A percentile compares a stretch with the other conserved stretches of the same genome.
Evolutionary conservation across 2,888 invertebrate genomes (phyloP).

Genomic region (Plebejus anna): DNA sequence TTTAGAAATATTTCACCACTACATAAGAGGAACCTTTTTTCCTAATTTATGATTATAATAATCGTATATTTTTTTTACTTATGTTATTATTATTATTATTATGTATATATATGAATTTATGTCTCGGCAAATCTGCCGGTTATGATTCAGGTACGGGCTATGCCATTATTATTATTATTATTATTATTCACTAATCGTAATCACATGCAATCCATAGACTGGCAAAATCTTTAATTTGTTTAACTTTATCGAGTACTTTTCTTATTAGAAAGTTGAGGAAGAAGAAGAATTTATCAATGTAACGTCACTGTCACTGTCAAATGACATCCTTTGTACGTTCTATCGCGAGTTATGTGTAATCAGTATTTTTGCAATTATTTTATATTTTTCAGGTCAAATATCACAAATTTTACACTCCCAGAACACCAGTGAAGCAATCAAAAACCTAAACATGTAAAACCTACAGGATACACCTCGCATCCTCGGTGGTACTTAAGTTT

Average conservation of each 20-base stretch:
- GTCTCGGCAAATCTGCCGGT: too few relatives aligned
- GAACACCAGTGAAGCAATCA: not conserved
- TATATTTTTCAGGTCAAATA: constrained; percentile 23
- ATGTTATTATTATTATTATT: too few relatives aligned
- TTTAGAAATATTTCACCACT: too few relatives aligned
- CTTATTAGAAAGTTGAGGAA: not conserved
- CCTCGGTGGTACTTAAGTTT: not conserved
- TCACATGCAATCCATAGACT: constrained; percentile 15
- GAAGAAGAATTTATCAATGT: not conserved
- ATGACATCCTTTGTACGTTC: constrained; percentile 23
- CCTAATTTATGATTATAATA: too few relatives aligned
- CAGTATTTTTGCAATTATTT: constrained; percentile 15
- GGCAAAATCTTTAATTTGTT: too few relatives aligned
- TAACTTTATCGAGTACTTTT: not conserved
- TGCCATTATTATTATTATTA: too few relatives aligned
- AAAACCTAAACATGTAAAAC: constrained; percentile 11
- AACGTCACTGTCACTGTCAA: constrained; percentile 18
- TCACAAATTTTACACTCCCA: not conserved
- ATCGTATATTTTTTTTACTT: too few relatives aligned
- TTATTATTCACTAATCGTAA: not conserved
- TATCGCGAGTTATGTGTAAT: constrained; percentile 4
- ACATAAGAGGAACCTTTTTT: too few relatives aligned
- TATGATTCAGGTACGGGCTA: too few relatives aligned
- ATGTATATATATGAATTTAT: too few relatives aligned
- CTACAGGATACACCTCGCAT: constrained; percentile 3